Evolutionary conservation across 2,113 vertebrate species (phyloP).

Genomic region (Gymnocephalus cernua): DNA sequence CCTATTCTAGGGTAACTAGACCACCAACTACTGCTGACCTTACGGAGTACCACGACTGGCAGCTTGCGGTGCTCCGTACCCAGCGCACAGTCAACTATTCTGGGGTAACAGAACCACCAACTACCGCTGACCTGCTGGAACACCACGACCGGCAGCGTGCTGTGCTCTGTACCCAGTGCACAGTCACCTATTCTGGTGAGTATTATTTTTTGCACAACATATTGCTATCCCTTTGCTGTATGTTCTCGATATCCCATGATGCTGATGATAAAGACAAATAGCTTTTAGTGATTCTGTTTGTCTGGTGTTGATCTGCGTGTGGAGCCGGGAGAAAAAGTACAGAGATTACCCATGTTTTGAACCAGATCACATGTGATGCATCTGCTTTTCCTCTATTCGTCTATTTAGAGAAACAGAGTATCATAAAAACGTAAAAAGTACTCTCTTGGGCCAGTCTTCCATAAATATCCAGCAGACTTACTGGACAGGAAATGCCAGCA

Average conservation of each 20-base stretch:
- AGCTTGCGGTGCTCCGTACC: no score
- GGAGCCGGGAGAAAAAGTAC: constrained; percentile 1
- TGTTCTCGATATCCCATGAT: neutral
- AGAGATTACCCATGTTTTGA: constrained; percentile 1
- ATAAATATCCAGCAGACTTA: constrained; percentile 69
- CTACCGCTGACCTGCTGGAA: no score
- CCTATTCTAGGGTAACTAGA: no score
- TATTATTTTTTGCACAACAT: neutral
- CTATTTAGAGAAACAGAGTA: constrained; percentile 60
- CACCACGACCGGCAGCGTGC: no score
- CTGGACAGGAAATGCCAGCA: constrained; percentile 77
- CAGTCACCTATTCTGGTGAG: no score
- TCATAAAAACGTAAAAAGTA: constrained; percentile 49
- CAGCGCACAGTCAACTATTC: no score
- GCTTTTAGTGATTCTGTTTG: neutral
- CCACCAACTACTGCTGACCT: no score
- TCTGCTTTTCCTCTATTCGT: constrained; percentile 60
- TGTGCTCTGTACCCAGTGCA: no score
- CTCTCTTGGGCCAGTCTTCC: constrained; percentile 40
- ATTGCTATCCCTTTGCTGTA: neutral
- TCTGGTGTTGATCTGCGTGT: neutral
- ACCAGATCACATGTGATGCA: constrained; percentile 33
- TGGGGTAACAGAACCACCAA: no score
- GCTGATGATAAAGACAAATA: neutral
- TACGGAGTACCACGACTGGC: no score